These are phyloP conservation scores for Drosophila parabipectinata DNA, from an alignment of 1,140 invertebrate genomes.

Conservation along the genomic window DNA sequence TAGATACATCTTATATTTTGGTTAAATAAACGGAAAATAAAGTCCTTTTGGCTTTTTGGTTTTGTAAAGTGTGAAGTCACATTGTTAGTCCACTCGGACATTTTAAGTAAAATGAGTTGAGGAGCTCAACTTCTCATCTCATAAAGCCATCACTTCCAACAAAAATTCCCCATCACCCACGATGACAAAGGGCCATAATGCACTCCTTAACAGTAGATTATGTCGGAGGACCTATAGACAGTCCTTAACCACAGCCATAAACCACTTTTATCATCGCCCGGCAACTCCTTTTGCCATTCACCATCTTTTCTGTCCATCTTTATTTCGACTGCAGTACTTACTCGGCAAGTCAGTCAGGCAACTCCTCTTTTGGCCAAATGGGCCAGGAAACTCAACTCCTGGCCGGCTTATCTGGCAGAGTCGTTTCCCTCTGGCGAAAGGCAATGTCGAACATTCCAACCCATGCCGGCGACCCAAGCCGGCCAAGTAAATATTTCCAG, in stretches of 20 bases:
- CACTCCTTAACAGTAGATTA: constrained; percentile 58
- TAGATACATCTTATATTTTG: not conserved
- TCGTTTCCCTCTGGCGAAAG: constrained; percentile 13
- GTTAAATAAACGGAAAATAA: no score
- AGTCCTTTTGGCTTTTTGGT: not conserved
- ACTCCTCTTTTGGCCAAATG: constrained; percentile 35
- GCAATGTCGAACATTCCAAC: constrained; percentile 8
- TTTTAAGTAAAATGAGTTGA: not conserved
- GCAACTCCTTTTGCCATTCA: constrained; percentile 36
- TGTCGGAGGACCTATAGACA: constrained; percentile 35
- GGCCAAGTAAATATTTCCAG: constrained; percentile 75
- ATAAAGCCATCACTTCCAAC: constrained; percentile 5
- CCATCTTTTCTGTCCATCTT: constrained; percentile 30
- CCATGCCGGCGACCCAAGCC: not conserved
- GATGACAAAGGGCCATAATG: constrained; percentile 33
- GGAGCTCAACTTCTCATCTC: not conserved
- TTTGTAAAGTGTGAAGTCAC: not conserved
- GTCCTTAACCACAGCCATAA: constrained; percentile 56
- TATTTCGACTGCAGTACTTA: constrained; percentile 32
- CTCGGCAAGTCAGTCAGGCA: constrained; percentile 3
- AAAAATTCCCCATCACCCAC: not conserved
- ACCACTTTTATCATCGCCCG: constrained; percentile 67
- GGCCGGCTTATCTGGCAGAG: constrained; percentile 11
- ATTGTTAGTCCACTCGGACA: not conserved
- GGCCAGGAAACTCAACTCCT: constrained; percentile 33